phyloP scores from a whole-genome alignment of 2,797 vertebrate genomes.

The Glyptemys insculpta region DNA sequence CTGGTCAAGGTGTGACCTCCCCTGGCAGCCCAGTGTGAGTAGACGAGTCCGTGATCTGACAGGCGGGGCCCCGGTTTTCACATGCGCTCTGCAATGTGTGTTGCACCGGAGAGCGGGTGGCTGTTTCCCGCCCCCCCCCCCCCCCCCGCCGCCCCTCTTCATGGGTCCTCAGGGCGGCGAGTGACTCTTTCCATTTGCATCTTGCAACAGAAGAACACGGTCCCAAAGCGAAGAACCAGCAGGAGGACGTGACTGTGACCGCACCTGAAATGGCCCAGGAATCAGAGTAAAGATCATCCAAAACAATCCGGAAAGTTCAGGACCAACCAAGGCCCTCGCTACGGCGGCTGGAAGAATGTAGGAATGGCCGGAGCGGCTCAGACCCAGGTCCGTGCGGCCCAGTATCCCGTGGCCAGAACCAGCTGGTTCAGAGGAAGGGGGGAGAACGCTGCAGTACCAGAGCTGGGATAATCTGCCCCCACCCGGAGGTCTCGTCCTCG shows the following conservation, averaged over 20 bases:
- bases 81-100: too few relatives aligned
- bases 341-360: not conserved
- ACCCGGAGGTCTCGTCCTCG: too few relatives aligned
- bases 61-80: not conserved
- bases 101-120: too few relatives aligned
- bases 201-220: not conserved
- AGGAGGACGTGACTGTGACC: not conserved
- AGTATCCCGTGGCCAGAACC: too few relatives aligned
- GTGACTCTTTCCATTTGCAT: not conserved
- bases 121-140: rapidly evolving
- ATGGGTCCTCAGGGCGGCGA: not conserved
- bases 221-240: not conserved
- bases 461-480: not conserved
- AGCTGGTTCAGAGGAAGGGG: not conserved
- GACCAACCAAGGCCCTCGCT: too few relatives aligned
- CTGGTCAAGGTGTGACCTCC: too few relatives aligned
- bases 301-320: not conserved
- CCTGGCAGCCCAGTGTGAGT: too few relatives aligned
- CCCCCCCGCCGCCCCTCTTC: rapidly evolving
- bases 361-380: not conserved
- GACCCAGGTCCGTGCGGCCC: too few relatives aligned
- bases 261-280: not conserved
- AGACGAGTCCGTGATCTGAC: too few relatives aligned
- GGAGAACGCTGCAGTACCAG: too few relatives aligned
- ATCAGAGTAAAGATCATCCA: not conserved